Evolutionary conservation across 2,113 vertebrate genomes (phyloP).

Genomic region (Rhodinocichla rosea): DNA sequence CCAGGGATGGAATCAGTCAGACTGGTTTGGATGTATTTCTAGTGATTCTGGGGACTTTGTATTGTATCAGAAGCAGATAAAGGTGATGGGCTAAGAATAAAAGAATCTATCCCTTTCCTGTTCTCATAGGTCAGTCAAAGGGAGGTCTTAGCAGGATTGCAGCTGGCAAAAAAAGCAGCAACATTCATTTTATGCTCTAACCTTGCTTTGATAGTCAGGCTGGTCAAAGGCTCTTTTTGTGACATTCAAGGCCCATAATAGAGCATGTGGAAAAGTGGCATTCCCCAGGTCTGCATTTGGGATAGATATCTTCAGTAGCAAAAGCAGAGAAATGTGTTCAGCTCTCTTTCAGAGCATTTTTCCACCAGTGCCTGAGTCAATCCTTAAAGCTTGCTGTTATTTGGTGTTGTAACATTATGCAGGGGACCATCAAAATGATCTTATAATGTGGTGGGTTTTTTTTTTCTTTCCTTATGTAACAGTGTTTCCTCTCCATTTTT

Average conservation of each 20-base stretch:
- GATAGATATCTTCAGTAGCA: background rate
- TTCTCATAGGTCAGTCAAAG: background rate
- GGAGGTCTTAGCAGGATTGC: background rate
- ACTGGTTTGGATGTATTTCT: background rate
- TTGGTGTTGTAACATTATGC: background rate
- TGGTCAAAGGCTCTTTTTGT: background rate
- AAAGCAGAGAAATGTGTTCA: background rate
- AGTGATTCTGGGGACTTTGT: background rate
- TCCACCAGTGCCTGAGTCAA: background rate
- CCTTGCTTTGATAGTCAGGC: background rate
- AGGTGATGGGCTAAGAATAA: background rate
- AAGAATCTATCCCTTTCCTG: background rate
- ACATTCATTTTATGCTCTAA: background rate
- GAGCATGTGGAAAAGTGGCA: background rate
- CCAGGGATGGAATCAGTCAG: background rate
- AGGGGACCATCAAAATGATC: background rate
- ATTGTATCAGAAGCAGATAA: background rate
- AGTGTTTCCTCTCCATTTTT: background rate
- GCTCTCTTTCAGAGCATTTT: background rate
- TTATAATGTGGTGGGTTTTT: fast-evolving
- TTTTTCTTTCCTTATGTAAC: background rate
- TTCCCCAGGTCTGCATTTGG: background rate
- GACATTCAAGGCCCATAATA: background rate
- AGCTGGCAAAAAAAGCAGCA: background rate
- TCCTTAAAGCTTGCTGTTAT: background rate